phyloP scores from a whole-genome alignment of 2,888 invertebrate genomes.

The Dyspetes luteomarginatus region DNA sequence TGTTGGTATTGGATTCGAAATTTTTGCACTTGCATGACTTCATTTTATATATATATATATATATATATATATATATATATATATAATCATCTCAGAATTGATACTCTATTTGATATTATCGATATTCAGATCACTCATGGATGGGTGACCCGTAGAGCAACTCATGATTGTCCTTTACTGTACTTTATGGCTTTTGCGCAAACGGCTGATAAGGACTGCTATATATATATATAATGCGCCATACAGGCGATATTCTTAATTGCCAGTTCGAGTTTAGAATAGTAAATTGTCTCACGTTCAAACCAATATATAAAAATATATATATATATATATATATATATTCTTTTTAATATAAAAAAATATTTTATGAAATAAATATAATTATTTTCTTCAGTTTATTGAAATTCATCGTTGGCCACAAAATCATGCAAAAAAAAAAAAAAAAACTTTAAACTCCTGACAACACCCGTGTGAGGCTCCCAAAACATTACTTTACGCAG shows the following conservation, averaged over 20 bases:
- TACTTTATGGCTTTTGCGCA: not conserved
- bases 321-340: too few relatives aligned
- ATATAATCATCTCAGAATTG: not conserved
- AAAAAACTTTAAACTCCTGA: conserved; percentile 45
- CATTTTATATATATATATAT: not conserved
- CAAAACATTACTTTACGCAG: conserved; percentile 23
- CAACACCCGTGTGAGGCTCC: conserved; percentile 8
- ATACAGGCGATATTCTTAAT: too few relatives aligned
- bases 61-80: too few relatives aligned
- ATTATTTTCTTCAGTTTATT: conserved; percentile 4
- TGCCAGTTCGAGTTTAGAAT: not conserved
- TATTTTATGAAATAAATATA: too few relatives aligned
- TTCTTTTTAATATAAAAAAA: too few relatives aligned
- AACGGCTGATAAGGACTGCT: not conserved
- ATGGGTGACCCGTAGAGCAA: not conserved
- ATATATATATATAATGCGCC: not conserved
- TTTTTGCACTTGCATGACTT: too few relatives aligned
- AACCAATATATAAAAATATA: too few relatives aligned
- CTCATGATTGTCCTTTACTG: not conserved
- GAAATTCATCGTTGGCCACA: conserved; percentile 42
- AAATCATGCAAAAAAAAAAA: conserved; percentile 34
- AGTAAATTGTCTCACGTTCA: too few relatives aligned
- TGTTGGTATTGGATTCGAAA: not conserved
- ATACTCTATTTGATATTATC: not conserved
- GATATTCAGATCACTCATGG: not conserved